Base-by-base conservation (phyloP, 2,113 vertebrate species). In the Spheniscus mendiculus region DNA sequence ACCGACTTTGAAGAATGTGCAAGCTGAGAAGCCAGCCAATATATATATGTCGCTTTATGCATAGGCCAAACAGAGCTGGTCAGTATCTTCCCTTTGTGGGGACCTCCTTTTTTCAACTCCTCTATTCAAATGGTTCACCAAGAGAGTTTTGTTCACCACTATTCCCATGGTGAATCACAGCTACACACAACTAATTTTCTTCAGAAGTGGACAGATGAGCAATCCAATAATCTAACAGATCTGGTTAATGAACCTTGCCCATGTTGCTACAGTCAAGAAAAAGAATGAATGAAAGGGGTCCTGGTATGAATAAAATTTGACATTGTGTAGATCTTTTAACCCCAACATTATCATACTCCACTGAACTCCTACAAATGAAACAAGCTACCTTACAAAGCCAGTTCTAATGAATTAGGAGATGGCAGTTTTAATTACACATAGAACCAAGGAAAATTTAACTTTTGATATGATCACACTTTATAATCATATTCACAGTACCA, bases 1-100 rank as follows among this genome's bases (percentile, higher is more conserved):
- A 16, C 67, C 49, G 42, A 12, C 42, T 49, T 6, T 9, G 58
- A 30, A 40, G 27, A 38, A 36, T 1, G 7, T 15, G 34, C 13
- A 42, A 44, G 13, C 55, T 6, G 15, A 45, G 65, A 58, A 62
- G 36, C 38, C 47, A 12, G 29, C 18, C 26, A 42, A 59, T 13
- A 3, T 3, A 36, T 10, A 20, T 6, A 3, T 0, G 2, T 21
- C 18, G 17, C 26, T 52, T 53, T 32, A 36, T 0, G 4, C 47
- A 5, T 1, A 22, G 16, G 65, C 45, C 32, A n/a, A 40, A 19
- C 5, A 42, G 32, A 58, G 36, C 42, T 36, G 32, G n/a, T 21
- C 17, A 17, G 30, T 2, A 11, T n/a, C 40, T 34, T 17, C 42
- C n/a, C 15, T 20, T 32, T 70, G 36, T 12, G 15, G 22, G 27